These are phyloP conservation scores for Rhamnusium bicolor DNA, from an alignment of 2,888 invertebrate species.

Conservation along the genomic window DNA sequence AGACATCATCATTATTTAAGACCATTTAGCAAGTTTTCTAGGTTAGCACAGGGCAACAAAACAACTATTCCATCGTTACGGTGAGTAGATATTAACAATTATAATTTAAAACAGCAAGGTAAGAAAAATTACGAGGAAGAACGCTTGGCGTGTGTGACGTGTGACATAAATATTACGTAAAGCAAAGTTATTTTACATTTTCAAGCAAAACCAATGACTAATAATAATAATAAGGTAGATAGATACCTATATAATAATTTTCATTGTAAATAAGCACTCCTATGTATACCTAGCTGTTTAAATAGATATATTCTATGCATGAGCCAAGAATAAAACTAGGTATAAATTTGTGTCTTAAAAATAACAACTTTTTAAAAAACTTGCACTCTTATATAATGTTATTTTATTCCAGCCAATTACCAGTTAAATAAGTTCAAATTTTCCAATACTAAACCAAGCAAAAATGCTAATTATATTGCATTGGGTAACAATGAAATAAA, in stretches of 20 bases:
- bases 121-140: slow-evolving; percentile 22
- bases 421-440: no score
- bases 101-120: not conserved
- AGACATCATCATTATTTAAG: slow-evolving; percentile 5
- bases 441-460: no score
- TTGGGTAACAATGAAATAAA: no score
- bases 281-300: not conserved
- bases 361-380: no score
- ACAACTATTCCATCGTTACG: slow-evolving; percentile 21
- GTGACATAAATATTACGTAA: slow-evolving; percentile 18
- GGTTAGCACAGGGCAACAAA: slow-evolving; percentile 5
- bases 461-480: no score
- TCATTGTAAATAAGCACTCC: slow-evolving; percentile 3
- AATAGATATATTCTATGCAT: not conserved
- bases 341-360: no score
- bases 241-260: slow-evolving; percentile 8
- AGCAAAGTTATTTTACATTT: slow-evolving; percentile 24
- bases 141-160: not conserved
- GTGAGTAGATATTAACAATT: slow-evolving; percentile 23
- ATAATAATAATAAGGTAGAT: no score
- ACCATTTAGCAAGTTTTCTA: slow-evolving; percentile 19
- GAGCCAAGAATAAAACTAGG: not conserved
- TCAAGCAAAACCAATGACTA: slow-evolving; percentile 6
- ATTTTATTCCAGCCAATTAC: no score
- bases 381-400: no score